Percentiles rank a stretch among this genome's conserved stretches.
Conservation (phyloP, 2,797 vertebrate genomes). For the Sebastes oblongus region DNA sequence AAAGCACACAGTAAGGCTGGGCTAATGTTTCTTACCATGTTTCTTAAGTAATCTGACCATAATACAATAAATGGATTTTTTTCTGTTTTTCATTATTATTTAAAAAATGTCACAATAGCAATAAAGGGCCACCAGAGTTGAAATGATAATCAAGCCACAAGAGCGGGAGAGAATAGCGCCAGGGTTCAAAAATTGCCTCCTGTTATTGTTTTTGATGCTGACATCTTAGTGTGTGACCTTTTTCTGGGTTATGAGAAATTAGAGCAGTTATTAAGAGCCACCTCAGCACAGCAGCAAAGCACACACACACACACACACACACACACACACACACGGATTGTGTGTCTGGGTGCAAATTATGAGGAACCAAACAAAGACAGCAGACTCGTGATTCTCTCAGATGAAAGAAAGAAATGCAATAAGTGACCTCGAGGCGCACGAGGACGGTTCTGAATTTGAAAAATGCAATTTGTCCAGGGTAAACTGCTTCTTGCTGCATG, state of each 20-base stretch:
- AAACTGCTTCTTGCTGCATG: slow-evolving; percentile 8
- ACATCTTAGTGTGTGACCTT: slow-evolving; percentile 32
- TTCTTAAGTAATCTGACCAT: neutral
- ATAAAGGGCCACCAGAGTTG: neutral
- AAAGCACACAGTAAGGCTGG: neutral
- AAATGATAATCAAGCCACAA: slow-evolving; percentile 5
- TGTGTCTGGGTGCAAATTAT: slow-evolving; percentile 23
- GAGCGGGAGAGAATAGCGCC: neutral
- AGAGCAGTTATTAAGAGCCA: slow-evolving; percentile 33
- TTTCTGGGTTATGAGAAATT: slow-evolving; percentile 32
- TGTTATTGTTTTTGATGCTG: slow-evolving; percentile 27
- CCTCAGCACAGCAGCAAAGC: neutral
- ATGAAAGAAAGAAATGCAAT: slow-evolving; percentile 37
- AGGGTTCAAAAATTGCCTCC: slow-evolving; percentile 1
- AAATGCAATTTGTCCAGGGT: slow-evolving; percentile 46
- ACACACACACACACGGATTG: neutral
- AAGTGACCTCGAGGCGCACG: slow-evolving; percentile 26
- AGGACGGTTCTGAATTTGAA: slow-evolving; percentile 32
- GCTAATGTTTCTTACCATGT: neutral
- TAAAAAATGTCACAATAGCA: slow-evolving; percentile 5
- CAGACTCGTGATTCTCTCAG: slow-evolving; percentile 7
- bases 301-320: neutral
- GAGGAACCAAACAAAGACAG: slow-evolving; percentile 7
- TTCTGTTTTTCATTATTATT: neutral
- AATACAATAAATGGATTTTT: neutral